Evolutionary conservation across 35 echinoderm and acorn worm species (phyloP).

Genomic region (Patiria miniata): DNA sequence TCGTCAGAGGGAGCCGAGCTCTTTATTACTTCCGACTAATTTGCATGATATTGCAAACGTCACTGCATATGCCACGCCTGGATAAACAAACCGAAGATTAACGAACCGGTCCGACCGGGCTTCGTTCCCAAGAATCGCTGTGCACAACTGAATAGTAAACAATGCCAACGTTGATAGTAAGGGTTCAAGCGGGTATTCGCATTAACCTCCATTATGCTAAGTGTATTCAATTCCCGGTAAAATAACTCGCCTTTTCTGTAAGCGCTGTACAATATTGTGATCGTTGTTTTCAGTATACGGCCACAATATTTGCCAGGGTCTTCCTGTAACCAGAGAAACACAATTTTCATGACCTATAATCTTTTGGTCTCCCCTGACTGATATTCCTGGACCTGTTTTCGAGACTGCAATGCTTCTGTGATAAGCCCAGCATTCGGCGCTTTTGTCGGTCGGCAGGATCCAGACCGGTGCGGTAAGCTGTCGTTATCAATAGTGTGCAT

Average conservation of each 20-base stretch:
- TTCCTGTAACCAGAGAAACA: neutral
- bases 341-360: too few species aligned
- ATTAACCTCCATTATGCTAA: conserved; percentile 6
- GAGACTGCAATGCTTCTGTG: neutral
- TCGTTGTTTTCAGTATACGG: conserved; percentile 5
- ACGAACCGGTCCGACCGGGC: conserved; percentile 19
- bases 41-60: neutral
- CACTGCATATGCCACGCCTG: conserved; percentile 23
- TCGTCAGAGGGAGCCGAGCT: conserved; percentile 15
- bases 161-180: neutral
- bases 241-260: neutral
- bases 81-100: conserved; percentile 50
- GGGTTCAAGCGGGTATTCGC: neutral
- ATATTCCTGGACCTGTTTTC: conserved; percentile 13
- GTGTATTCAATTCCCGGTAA: conserved; percentile 17
- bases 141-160: conserved; percentile 21
- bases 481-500: neutral
- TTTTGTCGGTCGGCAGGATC: neutral
- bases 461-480: neutral
- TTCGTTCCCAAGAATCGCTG: neutral
- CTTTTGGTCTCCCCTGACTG: neutral
- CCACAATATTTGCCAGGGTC: neutral
- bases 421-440: too few species aligned
- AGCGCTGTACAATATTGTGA: neutral
- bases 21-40: conserved; percentile 47